phyloP scores from a whole-genome alignment of 2,797 vertebrate genomes.

The Hafferia zeledoni region DNA sequence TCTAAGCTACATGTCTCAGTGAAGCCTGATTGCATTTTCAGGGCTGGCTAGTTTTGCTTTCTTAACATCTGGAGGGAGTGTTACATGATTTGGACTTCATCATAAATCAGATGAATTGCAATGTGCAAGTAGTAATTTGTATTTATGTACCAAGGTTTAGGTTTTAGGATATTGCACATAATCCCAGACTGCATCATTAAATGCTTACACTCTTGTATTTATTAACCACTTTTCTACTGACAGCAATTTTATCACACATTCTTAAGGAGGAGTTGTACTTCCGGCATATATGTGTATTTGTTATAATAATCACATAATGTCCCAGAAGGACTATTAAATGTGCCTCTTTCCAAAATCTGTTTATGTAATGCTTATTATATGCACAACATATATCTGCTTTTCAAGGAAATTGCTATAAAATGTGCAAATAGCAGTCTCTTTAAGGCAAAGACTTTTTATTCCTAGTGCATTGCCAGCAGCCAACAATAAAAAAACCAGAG shows the following conservation, averaged over 20 bases:
- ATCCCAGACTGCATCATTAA: not conserved
- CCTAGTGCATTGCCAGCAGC: not conserved
- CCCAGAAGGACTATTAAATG: conserved; percentile 26
- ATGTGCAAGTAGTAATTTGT: not conserved
- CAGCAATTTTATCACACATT: not conserved
- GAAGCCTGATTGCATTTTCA: conserved; percentile 45
- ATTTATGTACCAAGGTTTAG: not conserved
- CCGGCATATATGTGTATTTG: not conserved
- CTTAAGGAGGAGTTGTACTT: not conserved
- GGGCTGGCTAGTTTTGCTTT: conserved; percentile 5
- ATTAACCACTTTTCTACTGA: not conserved
- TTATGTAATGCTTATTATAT: conserved; percentile 22
- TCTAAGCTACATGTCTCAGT: not conserved
- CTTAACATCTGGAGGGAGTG: conserved; percentile 40
- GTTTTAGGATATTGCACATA: conserved; percentile 15
- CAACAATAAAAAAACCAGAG: not conserved
- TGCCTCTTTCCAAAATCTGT: conserved; percentile 6
- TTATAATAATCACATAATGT: not conserved
- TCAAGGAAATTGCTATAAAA: conserved; percentile 32
- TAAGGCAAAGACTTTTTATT: not conserved
- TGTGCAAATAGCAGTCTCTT: conserved; percentile 14
- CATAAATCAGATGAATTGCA: conserved; percentile 28
- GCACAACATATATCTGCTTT: not conserved
- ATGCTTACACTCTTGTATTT: not conserved
- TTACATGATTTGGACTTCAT: not conserved